Evolutionary conservation across 2,113 vertebrate species (phyloP).

Genomic region (Naja naja): DNA sequence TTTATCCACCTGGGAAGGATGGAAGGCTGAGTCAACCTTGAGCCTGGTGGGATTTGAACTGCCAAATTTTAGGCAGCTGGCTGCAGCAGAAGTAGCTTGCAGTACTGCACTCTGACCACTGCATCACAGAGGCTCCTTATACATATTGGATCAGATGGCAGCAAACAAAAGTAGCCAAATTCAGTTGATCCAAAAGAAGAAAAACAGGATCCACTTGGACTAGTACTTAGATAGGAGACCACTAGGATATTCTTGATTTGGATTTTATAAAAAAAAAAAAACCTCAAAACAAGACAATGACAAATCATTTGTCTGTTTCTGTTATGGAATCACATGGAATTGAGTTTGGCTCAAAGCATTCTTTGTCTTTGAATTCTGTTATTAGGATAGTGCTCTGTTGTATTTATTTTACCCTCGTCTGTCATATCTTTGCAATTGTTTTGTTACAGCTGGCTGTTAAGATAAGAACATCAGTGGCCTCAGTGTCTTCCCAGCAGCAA

Average conservation of each 20-base stretch:
- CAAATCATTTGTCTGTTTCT: background rate
- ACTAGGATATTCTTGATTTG: background rate
- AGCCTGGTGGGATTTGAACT: too few species aligned
- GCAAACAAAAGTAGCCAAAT: background rate
- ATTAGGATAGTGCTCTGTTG: background rate
- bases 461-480: background rate
- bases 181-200: background rate
- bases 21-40: too few species aligned
- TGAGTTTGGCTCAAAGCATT: background rate
- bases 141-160: background rate
- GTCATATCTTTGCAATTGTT: background rate
- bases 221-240: background rate
- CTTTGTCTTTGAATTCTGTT: background rate
- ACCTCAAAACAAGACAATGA: background rate
- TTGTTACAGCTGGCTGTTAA: background rate
- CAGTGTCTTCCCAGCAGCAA: background rate
- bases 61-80: too few species aligned
- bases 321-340: background rate
- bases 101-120: too few species aligned
- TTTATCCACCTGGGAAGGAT: too few species aligned
- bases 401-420: background rate
- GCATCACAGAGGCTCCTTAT: too few species aligned
- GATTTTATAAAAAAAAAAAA: background rate
- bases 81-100: too few species aligned
- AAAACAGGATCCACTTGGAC: background rate